Percentiles rank a stretch among this genome's conserved stretches.
phyloP scores from a whole-genome alignment of 2,113 vertebrate genomes.

The Motacilla alba region DNA sequence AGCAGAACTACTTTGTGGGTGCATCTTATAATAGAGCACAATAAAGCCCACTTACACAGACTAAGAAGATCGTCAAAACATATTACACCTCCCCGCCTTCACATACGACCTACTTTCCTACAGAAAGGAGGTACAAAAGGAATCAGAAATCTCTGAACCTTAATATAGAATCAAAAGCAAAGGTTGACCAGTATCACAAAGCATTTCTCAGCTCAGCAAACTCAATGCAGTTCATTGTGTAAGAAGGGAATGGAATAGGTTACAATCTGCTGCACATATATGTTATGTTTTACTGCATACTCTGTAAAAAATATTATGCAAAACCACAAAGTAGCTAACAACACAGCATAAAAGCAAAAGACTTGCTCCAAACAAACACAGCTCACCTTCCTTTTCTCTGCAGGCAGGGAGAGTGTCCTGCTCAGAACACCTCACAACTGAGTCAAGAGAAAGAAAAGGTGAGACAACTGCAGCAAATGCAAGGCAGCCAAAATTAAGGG shows the following conservation, averaged over 20 bases:
- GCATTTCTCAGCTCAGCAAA: background rate
- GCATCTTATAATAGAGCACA: background rate
- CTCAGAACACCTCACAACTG: background rate
- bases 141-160: background rate
- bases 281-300: background rate
- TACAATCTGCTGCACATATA: background rate
- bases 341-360: background rate
- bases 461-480: background rate
- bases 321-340: background rate
- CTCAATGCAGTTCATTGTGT: background rate
- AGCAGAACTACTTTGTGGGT: background rate
- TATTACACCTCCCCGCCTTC: background rate
- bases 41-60: background rate
- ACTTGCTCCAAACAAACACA: rapidly evolving
- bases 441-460: background rate
- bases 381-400: background rate
- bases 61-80: background rate
- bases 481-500: background rate
- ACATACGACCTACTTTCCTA: background rate
- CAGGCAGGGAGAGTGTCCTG: background rate
- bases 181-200: background rate
- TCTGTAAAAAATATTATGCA: background rate
- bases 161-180: background rate
- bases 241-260: too few species aligned
- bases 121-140: background rate